Evolutionary conservation across 2,888 invertebrate genomes (phyloP), one percentile per base, ranked within the genome.

Genomic region (Andrena haemorrhoa): DNA sequence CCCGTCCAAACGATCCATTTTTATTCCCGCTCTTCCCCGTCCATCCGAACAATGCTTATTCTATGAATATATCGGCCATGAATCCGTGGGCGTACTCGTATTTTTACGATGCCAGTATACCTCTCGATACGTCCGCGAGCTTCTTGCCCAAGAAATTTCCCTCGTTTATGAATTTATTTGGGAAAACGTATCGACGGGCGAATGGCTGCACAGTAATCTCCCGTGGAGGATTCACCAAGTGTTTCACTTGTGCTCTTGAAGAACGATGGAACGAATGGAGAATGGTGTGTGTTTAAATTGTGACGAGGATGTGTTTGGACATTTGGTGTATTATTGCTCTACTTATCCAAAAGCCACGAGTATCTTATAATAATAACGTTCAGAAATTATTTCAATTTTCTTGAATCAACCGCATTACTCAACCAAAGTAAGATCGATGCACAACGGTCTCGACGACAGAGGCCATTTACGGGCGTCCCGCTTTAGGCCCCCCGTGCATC

Each of bases 81-180:
- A 64, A 76, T 71, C 33, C 71, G 10, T 29, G 16, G 8, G n/a
- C 47, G 47, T 20, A 33, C 33, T 31, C 33, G 66, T 56, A 26
- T 56, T 26, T 69, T 60, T 29, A 26, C 58, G 58, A 58, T 20
- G 56, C 23, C 16, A 31, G 16, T 33, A 23, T 33, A 31, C 51
- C 75, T 66, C 58, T 74, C 74, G 60, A 66, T 74, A 74, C 65
- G 65, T 51, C 58, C 29, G 20, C 74, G 47, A 49, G 53, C 31
- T 58, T 65, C 33, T 58, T 31, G 6, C 51, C 12, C 10, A n/a
- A 51, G 23, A 29, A 47, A 31, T 74, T 66, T 53, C 63, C 16
- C 53, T 20, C 26, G 26, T 26, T 64, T 64, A 53, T 53, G 66
- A 66, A 20, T 51, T 31, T 49, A 60, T 26, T 5, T 29, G 33